Percentiles rank a stretch among this genome's conserved stretches.
Conservation (phyloP, 1,140 invertebrate genomes). For the Lepidurus arcticus region DNA sequence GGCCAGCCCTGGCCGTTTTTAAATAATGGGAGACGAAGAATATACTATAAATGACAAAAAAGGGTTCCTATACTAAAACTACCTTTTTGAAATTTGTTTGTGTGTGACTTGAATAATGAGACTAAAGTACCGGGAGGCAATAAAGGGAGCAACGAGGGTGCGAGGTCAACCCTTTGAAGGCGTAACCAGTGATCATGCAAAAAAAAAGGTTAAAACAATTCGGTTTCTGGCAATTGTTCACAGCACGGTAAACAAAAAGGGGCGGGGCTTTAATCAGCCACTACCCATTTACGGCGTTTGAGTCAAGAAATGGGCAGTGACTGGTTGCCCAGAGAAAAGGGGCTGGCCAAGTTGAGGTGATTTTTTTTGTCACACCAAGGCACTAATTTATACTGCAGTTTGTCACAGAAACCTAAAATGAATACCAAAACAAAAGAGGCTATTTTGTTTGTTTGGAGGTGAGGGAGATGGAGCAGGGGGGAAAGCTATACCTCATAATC, state of each 20-base stretch:
- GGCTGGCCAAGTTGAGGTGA: slow-evolving; percentile 11
- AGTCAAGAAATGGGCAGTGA: not conserved
- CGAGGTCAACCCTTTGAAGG: slow-evolving; percentile 20
- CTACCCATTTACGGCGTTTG: too few relatives aligned
- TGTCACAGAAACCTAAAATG: not conserved
- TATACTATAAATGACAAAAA: too few relatives aligned
- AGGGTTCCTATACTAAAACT: too few relatives aligned
- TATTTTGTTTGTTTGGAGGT: slow-evolving; percentile 12
- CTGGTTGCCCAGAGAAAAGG: not conserved
- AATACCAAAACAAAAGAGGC: not conserved
- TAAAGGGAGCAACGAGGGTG: not conserved
- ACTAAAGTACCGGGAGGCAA: not conserved
- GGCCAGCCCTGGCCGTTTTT: slow-evolving; percentile 6
- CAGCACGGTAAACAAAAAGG: slow-evolving; percentile 12
- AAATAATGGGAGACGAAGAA: not conserved
- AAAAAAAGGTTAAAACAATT: not conserved
- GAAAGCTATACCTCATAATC: slow-evolving; percentile 81
- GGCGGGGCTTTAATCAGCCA: not conserved
- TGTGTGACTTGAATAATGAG: not conserved
- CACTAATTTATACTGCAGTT: not conserved
- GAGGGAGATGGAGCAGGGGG: slow-evolving; percentile 33
- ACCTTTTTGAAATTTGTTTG: too few relatives aligned
- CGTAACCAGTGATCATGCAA: slow-evolving; percentile 13
- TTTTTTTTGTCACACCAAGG: not conserved
- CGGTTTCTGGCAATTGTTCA: slow-evolving; percentile 12